These are phyloP conservation scores for Artibeus jamaicensis DNA, from an alignment of 2,797 vertebrate genomes.

Conservation along the genomic window DNA sequence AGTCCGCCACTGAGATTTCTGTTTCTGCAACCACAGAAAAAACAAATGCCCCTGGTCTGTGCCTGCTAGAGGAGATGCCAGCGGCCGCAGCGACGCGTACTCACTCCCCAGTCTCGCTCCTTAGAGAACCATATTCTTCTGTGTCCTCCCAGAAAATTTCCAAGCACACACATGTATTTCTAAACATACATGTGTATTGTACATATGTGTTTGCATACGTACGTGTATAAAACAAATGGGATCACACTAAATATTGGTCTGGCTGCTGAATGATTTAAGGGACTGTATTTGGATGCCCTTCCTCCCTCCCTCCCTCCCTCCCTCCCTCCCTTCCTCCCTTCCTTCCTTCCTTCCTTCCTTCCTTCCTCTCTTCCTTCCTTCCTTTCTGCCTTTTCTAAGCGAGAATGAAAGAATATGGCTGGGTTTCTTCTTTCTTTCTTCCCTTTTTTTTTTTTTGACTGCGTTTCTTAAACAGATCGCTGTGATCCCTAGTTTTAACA, in stretches of 20 bases:
- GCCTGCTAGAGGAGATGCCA: not conserved
- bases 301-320: not conserved
- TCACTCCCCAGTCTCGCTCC: not conserved
- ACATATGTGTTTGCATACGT: not conserved
- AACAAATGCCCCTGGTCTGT: not conserved
- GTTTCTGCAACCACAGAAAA: not conserved
- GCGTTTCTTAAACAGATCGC: not conserved
- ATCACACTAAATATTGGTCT: not conserved
- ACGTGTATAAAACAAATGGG: not conserved
- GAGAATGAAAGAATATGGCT: not conserved
- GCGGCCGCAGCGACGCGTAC: not conserved
- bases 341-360: not conserved
- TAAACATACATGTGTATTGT: not conserved
- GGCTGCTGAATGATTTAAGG: not conserved
- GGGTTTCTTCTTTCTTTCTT: not conserved
- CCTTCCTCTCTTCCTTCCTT: not conserved
- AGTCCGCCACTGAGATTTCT: not conserved
- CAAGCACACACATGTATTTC: too few relatives aligned
- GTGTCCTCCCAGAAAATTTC: not conserved
- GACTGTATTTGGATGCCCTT: not conserved
- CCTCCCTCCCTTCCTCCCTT: not conserved
- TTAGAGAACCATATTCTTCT: not conserved
- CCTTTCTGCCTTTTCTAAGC: not conserved
- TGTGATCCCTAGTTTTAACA: not conserved
- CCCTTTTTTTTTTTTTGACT: not conserved